A percentile compares a stretch with the other conserved stretches of the same genome.
Evolutionary conservation across 2,113 vertebrate genomes (phyloP).

Genomic region (Silurus glanis): DNA sequence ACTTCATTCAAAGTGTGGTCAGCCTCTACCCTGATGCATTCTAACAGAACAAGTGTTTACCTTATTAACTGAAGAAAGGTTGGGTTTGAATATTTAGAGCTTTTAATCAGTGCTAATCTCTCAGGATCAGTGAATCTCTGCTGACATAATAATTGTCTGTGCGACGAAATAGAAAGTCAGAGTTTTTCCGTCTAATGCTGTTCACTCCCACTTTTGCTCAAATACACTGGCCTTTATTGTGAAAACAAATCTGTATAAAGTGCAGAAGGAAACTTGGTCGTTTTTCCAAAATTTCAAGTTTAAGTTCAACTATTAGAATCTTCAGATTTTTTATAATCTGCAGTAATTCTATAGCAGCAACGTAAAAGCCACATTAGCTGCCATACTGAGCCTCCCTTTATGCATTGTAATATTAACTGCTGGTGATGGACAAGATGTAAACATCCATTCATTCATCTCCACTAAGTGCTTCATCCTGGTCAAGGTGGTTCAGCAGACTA

Average conservation of each 20-base stretch:
- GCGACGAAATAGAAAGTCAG: neutral
- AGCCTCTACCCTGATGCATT: neutral
- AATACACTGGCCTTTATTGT: neutral
- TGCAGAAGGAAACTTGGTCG: neutral
- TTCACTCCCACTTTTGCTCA: neutral
- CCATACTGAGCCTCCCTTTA: neutral
- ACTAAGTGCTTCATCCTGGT: neutral
- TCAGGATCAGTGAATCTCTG: neutral
- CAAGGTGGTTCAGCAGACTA: neutral
- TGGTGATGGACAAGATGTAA: neutral
- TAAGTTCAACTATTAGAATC: neutral
- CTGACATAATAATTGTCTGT: neutral
- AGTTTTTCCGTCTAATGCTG: neutral
- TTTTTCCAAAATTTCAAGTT: neutral
- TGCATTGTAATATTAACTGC: neutral
- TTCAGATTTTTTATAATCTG: neutral
- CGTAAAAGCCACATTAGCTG: neutral
- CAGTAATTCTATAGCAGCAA: neutral
- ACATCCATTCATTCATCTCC: neutral
- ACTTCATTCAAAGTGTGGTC: constrained; percentile 9
- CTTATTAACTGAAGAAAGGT: neutral
- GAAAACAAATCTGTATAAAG: neutral
- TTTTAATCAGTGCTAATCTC: neutral
- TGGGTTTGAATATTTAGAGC: neutral
- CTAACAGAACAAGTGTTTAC: neutral